Conservation (phyloP, 2,888 invertebrate genomes). For the Plebejus anna region DNA sequence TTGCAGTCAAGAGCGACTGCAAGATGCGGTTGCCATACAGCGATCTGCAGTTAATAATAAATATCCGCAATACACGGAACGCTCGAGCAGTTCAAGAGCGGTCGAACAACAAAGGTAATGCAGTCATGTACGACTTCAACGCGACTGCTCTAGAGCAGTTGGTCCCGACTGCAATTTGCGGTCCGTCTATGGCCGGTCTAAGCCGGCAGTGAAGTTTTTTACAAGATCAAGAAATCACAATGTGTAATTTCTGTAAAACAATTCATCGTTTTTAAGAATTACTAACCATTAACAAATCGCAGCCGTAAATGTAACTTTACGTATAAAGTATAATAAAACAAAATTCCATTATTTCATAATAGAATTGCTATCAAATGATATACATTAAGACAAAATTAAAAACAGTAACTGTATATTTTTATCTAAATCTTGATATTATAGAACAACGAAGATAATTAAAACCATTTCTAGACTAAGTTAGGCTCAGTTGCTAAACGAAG, state of each 20-base stretch:
- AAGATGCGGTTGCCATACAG: too few species aligned
- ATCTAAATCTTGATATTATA: slow-evolving; percentile 11
- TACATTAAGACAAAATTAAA: not conserved
- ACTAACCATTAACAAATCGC: not conserved
- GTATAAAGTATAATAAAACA: not conserved
- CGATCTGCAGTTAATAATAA: too few species aligned
- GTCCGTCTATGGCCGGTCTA: too few species aligned
- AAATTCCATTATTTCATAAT: not conserved
- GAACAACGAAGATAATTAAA: slow-evolving; percentile 6
- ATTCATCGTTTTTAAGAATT: not conserved
- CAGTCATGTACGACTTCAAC: too few species aligned
- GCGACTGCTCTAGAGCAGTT: too few species aligned
- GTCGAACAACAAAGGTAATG: too few species aligned
- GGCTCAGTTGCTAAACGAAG: not conserved
- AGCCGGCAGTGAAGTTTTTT: too few species aligned
- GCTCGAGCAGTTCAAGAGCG: too few species aligned
- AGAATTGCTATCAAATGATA: not conserved
- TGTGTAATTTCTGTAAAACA: not conserved
- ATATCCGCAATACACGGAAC: too few species aligned
- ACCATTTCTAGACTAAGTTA: not conserved
- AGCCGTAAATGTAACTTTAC: not conserved
- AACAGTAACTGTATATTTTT: not conserved
- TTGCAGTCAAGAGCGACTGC: too few species aligned
- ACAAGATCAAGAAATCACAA: too few species aligned
- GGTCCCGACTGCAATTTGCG: too few species aligned